A percentile compares a stretch with the other conserved stretches of the same genome.
These are phyloP conservation scores for Cavia aperea DNA, from an alignment of 2,113 vertebrate species.

Conservation along the genomic window DNA sequence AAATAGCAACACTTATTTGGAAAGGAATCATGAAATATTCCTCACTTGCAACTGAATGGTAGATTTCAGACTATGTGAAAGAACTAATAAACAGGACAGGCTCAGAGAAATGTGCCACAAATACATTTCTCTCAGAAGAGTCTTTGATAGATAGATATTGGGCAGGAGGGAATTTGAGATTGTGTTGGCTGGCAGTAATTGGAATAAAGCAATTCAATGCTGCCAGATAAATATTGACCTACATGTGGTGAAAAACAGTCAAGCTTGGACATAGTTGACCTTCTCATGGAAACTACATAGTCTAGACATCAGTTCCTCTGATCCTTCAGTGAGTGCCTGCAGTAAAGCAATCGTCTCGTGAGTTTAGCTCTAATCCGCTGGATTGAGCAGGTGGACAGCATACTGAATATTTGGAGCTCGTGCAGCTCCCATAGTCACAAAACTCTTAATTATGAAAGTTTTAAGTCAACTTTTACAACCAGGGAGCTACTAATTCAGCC, in stretches of 20 bases:
- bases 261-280: constrained; percentile 42
- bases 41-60: background rate
- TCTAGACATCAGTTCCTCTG: background rate
- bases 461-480: background rate
- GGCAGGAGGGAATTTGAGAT: constrained; percentile 44
- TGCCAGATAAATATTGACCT: constrained; percentile 55
- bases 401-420: background rate
- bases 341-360: background rate
- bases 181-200: constrained; percentile 45
- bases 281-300: constrained; percentile 48
- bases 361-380: background rate
- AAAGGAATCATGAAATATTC: background rate
- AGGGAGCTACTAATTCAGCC: background rate
- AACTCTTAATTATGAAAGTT: background rate
- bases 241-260: constrained; percentile 37
- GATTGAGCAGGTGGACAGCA: background rate
- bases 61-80: constrained; percentile 22
- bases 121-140: constrained; percentile 20
- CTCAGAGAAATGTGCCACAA: background rate
- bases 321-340: background rate
- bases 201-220: constrained; percentile 61
- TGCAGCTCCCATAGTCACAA: background rate
- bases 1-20: background rate
- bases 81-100: constrained; percentile 22
- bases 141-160: constrained; percentile 43